Percentiles rank a stretch among this genome's conserved stretches.
phyloP scores from a whole-genome alignment of 2,888 invertebrate genomes.

The Hoplodrina blanda region DNA sequence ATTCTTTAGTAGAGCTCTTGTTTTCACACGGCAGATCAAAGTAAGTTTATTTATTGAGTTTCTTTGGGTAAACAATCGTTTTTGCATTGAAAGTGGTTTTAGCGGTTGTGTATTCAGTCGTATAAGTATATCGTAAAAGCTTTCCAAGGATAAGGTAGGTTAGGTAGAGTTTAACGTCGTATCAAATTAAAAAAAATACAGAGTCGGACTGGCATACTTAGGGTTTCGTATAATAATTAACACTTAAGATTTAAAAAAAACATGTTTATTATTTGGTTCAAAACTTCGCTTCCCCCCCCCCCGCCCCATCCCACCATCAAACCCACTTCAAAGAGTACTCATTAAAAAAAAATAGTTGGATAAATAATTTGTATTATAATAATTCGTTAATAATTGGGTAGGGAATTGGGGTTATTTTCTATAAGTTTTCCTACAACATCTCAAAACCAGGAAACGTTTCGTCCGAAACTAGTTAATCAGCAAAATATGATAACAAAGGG shows the following conservation, averaged over 20 bases:
- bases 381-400: too few relatives aligned
- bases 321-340: too few relatives aligned
- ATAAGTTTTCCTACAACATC: not conserved
- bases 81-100: constrained; percentile 36
- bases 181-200: not conserved
- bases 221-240: too few relatives aligned
- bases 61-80: constrained; percentile 36
- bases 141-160: not conserved
- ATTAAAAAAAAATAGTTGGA: too few relatives aligned
- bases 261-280: too few relatives aligned
- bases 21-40: constrained; percentile 50
- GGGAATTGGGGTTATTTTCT: not conserved
- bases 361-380: too few relatives aligned
- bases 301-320: too few relatives aligned
- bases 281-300: too few relatives aligned
- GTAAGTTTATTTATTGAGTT: constrained; percentile 30
- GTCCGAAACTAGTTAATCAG: constrained; percentile 25
- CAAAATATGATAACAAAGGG: constrained; percentile 2
- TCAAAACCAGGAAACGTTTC: not conserved
- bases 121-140: not conserved
- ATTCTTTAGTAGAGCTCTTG: constrained; percentile 34
- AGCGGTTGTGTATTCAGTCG: constrained; percentile 4
- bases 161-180: not conserved
- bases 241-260: too few relatives aligned
- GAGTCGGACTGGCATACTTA: too few relatives aligned